phyloP scores from a whole-genome alignment of 2,113 vertebrate species.

The Australoheros scitulus region DNA sequence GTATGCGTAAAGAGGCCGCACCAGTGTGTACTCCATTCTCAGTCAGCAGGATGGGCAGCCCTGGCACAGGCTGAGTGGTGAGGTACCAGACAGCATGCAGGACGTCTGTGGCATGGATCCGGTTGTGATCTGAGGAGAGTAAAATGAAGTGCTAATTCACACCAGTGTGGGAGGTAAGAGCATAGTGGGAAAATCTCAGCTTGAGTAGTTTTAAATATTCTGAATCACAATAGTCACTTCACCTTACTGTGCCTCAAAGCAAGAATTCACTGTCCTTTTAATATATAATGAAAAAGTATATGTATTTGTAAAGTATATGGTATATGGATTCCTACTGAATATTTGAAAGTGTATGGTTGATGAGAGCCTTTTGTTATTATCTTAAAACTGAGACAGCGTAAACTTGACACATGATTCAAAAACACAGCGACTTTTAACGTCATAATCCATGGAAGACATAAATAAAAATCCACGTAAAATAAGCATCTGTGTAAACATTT shows the following conservation, averaged over 20 bases:
- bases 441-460: background rate
- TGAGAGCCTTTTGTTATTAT: background rate
- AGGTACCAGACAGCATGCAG: conserved; percentile 98
- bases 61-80: conserved; percentile 94
- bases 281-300: background rate
- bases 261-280: background rate
- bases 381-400: too few species aligned
- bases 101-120: conserved; percentile 96
- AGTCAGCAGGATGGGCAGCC: conserved; percentile 83
- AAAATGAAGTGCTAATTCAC: background rate
- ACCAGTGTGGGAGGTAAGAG: background rate
- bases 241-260: background rate
- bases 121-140: conserved; percentile 89
- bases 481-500: too few species aligned
- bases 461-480: background rate
- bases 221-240: background rate
- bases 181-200: background rate
- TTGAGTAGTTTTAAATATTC: background rate
- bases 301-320: background rate
- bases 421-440: background rate
- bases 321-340: background rate
- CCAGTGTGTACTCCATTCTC: conserved; percentile 89
- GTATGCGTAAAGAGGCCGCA: conserved; percentile 54
- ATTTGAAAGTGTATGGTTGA: background rate
- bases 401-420: too few species aligned